Base-by-base conservation (phyloP, 2,797 vertebrate genomes). In the Nannoperca obscura region DNA sequence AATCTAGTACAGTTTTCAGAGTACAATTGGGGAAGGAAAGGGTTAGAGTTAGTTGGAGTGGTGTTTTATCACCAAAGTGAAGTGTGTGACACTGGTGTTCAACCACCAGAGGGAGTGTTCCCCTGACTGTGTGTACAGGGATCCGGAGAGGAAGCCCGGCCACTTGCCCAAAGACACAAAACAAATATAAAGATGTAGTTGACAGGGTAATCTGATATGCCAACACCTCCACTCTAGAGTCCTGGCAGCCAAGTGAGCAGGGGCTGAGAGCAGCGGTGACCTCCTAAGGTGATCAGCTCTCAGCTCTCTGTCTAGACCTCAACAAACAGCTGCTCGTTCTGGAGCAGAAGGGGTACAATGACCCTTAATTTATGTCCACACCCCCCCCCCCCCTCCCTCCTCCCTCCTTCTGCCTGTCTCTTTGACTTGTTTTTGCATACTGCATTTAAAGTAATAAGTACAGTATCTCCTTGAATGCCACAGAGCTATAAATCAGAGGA, bases 381-480 rank as follows among this genome's bases (percentile, higher is more conserved):
- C 71, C 60, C 60, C 68, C 24, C 24, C 71, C 65, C 22, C 76
- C n/a, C n/a, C n/a, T 67, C 60, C 78, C 71, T 68, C 22, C 76
- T 60, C 66, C 73, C 67, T 68, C 69, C 46, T 74, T 61, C 61
- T 59, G 76, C 80, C 86, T 83, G 89, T 93, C 89, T 87, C 86
- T 91, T 86, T 89, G 86, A 92, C 92, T 91, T 88, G 81, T 80
- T 91, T 92, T 93, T 93, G 90, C 92, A 93, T 93, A 89, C 78
- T 83, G 88, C 89, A 88, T 94, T 93, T 92, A 92, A 94, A 93
- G 92, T 90, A 94, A 93, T 93, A 94, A 93, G 91, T 92, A 93
- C 89, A 92, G 86, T 92, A 93, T 95, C 92, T 93, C 88, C 89
- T 92, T 92, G 89, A 88, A 91, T 88, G 89, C 90, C 85, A 91